Base-by-base conservation (phyloP, 2,888 invertebrate species). In the Clunio marinus region DNA sequence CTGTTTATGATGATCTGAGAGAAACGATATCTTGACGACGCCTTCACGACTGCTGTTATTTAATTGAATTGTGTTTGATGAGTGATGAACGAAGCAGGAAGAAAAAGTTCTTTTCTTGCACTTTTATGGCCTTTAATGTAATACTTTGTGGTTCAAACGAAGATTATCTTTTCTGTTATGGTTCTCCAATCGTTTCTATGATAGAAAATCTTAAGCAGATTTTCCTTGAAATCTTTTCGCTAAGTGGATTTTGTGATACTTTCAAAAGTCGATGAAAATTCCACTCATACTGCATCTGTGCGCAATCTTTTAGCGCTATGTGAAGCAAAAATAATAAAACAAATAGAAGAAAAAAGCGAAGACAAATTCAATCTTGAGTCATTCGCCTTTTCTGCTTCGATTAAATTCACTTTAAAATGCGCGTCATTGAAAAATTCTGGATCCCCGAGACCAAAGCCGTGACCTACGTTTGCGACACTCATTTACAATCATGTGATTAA, bases 401-500 rank as follows among this genome's bases (percentile, higher is more conserved):
- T 63, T 63, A 63, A 63, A 63, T 45, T 63, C 63, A 46, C 63
- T 63, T 46, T 37, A 37, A 58, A 24, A n/a, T 17, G 15, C 32
- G 62, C 62, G 5, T 32, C 62, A 41, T 41, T 62, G 24, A 62
- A 60, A 60, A 28, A 62, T 57, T 55, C 57, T 57, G 25, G 5
- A 51, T 51, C 41, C n/a, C 41, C 15, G 10, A 41, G 41, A 41
- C 41, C n/a, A n/a, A n/a, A 41, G 10, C 4, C 10, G 41, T n/a
- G 2, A n/a, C 15, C 15, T 41, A 41, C 41, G 41, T 62, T 62
- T 62, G 37, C 37, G 62, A 62, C 35, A 10, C 5, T 15, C 62
- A 62, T 62, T 62, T 41, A 62, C 62, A 62, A 10, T 41, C 41
- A 62, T 62, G 62, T 62, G 62, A 62, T 41, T 62, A 27, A 57